A percentile compares a stretch with the other conserved stretches of the same genome.
Conservation (phyloP, 2,797 vertebrate genomes). For the Threskiornis aethiopicus region DNA sequence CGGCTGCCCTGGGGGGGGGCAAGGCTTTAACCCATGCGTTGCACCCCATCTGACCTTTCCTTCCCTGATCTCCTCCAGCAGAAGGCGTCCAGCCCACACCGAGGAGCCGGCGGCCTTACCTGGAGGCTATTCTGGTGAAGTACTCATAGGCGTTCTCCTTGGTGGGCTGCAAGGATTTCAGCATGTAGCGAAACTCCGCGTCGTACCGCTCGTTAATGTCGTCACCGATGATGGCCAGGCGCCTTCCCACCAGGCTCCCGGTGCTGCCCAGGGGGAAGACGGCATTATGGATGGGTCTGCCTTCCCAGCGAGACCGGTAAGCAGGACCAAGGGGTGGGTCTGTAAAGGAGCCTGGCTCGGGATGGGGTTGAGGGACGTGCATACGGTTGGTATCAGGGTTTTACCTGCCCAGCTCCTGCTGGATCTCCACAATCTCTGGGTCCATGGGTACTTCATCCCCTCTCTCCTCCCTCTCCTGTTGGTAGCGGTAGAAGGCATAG, state of each 20-base stretch:
- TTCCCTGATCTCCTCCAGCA: background rate
- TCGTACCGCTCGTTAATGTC: constrained; percentile 79
- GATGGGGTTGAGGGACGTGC: background rate
- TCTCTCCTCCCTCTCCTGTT: constrained; percentile 70
- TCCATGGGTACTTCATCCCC: constrained; percentile 54
- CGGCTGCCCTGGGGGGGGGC: background rate
- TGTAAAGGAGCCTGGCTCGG: accelerated
- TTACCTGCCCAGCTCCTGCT: constrained; percentile 70
- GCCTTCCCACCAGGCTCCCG: constrained; percentile 70
- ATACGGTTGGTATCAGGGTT: accelerated
- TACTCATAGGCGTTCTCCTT: constrained; percentile 68
- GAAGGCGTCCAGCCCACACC: accelerated
- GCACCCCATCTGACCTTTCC: background rate
- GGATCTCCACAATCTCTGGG: constrained; percentile 72
- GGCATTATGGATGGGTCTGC: background rate
- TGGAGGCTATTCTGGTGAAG: constrained; percentile 79
- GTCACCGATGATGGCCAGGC: constrained; percentile 78
- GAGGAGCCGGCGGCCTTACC: constrained; percentile 27
- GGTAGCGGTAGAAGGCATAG: constrained; percentile 74
- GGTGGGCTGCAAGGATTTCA: constrained; percentile 73
- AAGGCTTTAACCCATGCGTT: accelerated
- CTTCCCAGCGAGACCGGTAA: background rate
- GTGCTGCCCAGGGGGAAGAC: constrained; percentile 2
- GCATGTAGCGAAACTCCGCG: constrained; percentile 67
- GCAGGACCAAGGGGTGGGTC: background rate